These are phyloP conservation scores for Lycorma delicatula DNA, from an alignment of 1,140 invertebrate genomes.

Conservation along the genomic window DNA sequence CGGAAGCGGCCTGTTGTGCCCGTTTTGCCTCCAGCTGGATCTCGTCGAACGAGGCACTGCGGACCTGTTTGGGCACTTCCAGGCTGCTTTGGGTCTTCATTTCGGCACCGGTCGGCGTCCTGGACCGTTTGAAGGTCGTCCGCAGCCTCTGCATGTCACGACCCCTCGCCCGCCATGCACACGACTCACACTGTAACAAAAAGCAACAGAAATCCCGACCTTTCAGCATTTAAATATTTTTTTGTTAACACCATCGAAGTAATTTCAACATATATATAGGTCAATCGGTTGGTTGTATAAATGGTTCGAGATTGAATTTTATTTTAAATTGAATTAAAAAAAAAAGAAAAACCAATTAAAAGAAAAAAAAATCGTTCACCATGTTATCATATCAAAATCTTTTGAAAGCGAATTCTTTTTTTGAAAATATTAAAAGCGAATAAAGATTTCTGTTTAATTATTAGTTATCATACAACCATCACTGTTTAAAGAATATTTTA, in stretches of 20 bases:
- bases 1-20: constrained; percentile 37
- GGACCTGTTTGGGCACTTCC: constrained; percentile 77
- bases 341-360: background rate
- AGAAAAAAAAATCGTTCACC: background rate
- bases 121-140: constrained; percentile 74
- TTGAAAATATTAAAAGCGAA: no score
- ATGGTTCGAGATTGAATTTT: background rate
- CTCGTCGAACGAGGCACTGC: constrained; percentile 79
- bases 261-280: background rate
- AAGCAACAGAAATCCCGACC: background rate
- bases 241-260: background rate
- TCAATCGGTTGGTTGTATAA: background rate
- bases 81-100: constrained; percentile 85
- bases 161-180: constrained; percentile 3
- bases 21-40: constrained; percentile 70
- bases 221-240: background rate
- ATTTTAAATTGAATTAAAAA: background rate
- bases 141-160: constrained; percentile 66
- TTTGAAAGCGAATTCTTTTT: no score
- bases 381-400: no score
- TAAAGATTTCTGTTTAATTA: no score
- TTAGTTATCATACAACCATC: background rate
- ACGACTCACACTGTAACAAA: background rate
- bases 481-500: background rate
- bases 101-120: constrained; percentile 75